Conservation (phyloP, 2,888 invertebrate genomes). For the Ellobium chinense region DNA sequence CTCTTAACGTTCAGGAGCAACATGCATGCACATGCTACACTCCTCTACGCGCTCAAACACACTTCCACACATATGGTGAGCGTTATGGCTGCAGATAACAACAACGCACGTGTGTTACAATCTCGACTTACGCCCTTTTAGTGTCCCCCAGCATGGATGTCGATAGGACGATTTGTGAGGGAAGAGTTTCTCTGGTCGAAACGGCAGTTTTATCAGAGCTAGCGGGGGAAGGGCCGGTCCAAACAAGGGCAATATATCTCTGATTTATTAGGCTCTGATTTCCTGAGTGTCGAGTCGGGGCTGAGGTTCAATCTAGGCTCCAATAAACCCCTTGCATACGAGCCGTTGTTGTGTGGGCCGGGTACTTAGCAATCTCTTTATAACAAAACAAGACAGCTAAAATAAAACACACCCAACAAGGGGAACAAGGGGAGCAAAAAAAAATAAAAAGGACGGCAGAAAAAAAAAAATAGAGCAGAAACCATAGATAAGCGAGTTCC, state of each 20-base stretch:
- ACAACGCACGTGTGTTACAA: neutral
- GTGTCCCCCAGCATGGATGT: neutral
- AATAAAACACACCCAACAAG: neutral
- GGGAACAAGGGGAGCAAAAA: neutral
- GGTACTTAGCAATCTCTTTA: neutral
- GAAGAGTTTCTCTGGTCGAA: conserved; percentile 14
- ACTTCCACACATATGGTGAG: no score
- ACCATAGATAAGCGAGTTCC: neutral
- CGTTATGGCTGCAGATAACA: no score
- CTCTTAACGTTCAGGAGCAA: no score
- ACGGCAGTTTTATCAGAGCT: conserved; percentile 2
- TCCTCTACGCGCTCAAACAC: no score
- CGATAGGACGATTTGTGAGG: neutral
- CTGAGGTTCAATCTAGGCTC: neutral
- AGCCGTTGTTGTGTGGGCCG: neutral
- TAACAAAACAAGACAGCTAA: neutral
- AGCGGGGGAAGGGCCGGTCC: neutral
- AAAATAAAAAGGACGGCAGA: neutral
- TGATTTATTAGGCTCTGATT: conserved; percentile 21
- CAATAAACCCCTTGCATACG: neutral
- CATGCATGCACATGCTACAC: no score
- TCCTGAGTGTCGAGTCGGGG: neutral
- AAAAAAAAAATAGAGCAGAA: neutral
- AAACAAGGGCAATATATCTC: conserved; percentile 26
- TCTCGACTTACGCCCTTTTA: conserved; percentile 8